phyloP scores from a whole-genome alignment of 2,888 invertebrate species.

The Masnerella sp. region DNA sequence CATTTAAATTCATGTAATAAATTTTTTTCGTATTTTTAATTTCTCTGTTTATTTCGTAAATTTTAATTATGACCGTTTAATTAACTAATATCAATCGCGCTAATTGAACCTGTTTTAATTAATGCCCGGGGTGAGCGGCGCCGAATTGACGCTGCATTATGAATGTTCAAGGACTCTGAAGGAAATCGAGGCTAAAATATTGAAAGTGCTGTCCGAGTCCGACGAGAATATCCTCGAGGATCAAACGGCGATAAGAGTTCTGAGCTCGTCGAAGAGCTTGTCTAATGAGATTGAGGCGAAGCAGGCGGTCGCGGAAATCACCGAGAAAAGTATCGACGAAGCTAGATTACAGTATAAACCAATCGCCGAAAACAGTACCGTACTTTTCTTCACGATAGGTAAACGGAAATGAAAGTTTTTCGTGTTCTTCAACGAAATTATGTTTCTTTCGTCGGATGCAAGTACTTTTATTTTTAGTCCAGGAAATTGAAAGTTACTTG shows the following conservation, averaged over 20 bases:
- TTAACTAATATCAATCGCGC: conserved; percentile 13
- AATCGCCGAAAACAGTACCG: conserved; percentile 93
- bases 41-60: too few species aligned
- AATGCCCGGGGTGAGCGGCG: conserved; percentile 1
- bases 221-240: conserved; percentile 92
- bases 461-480: too few species aligned
- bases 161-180: conserved; percentile 82
- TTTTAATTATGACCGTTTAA: conserved; percentile 16
- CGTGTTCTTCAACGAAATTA: neutral
- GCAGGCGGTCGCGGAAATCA: conserved; percentile 92
- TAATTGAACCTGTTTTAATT: conserved; percentile 23
- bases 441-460: neutral
- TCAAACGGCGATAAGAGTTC: conserved; percentile 90
- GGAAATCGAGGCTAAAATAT: conserved; percentile 94
- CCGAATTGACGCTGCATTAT: conserved; percentile 20
- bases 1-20: too few species aligned
- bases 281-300: conserved; percentile 95
- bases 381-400: conserved; percentile 95
- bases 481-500: too few species aligned
- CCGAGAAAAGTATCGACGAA: conserved; percentile 92
- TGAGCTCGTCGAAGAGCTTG: conserved; percentile 93
- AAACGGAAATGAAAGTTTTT: too few species aligned
- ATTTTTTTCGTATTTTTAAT: too few species aligned
- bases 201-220: conserved; percentile 86
- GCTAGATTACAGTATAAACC: conserved; percentile 91